These are phyloP conservation scores for Caranx ignobilis DNA, from an alignment of 2,113 vertebrate genomes.

Conservation along the genomic window DNA sequence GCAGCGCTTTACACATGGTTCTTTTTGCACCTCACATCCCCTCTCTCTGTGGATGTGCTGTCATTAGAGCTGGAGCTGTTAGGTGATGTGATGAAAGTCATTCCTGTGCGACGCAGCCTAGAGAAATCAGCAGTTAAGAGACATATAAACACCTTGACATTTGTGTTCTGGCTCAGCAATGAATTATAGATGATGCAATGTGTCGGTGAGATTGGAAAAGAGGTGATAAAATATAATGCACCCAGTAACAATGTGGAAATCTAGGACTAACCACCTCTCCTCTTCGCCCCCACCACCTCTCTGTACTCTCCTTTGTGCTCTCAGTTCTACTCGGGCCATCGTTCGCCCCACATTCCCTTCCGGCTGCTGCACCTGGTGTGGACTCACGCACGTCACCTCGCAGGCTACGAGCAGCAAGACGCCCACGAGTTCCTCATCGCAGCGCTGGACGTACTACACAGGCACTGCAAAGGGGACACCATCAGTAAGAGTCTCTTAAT, in stretches of 20 bases:
- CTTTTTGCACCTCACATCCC: constrained; percentile 26
- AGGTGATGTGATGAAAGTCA: constrained; percentile 24
- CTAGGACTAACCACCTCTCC: constrained; percentile 46
- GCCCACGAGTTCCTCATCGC: constrained; percentile 99
- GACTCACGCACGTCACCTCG: constrained; percentile 98
- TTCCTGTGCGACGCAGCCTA: constrained; percentile 21
- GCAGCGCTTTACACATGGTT: constrained; percentile 40
- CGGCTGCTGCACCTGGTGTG: constrained; percentile 99
- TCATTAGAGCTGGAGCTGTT: constrained; percentile 8
- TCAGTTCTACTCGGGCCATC: constrained; percentile 99
- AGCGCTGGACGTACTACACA: constrained; percentile 96
- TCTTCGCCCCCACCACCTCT: not conserved
- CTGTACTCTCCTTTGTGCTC: not conserved
- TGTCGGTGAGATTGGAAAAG: not conserved
- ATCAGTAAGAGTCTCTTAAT: constrained; percentile 69
- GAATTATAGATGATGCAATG: constrained; percentile 27
- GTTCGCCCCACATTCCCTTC: constrained; percentile 99
- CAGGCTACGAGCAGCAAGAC: constrained; percentile 99
- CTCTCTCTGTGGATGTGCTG: constrained; percentile 12
- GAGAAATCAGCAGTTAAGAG: constrained; percentile 2
- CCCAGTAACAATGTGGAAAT: constrained; percentile 33
- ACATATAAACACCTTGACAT: constrained; percentile 30
- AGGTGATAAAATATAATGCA: constrained; percentile 15
- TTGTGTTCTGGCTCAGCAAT: constrained; percentile 1
- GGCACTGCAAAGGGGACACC: constrained; percentile 96